Conservation (phyloP, 2,113 vertebrate genomes). For the Ailurus styani region DNA sequence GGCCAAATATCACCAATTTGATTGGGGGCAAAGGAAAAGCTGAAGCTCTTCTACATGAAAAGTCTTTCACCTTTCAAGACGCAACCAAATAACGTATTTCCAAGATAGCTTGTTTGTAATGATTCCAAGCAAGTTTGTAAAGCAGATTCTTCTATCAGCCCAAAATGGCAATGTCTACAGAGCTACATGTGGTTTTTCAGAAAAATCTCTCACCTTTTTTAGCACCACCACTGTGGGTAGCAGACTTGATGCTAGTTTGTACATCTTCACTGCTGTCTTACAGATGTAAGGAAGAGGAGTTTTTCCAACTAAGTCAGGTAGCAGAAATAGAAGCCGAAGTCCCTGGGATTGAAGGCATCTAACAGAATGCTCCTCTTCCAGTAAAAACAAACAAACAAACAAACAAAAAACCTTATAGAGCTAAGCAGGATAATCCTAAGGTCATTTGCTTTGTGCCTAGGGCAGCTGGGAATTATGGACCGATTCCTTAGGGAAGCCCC, state of each 20-base stretch:
- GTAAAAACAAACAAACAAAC: background rate
- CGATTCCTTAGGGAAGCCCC: background rate
- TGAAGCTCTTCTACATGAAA: background rate
- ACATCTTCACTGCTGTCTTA: constrained; percentile 69
- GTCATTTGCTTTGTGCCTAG: background rate
- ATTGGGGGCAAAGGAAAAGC: background rate
- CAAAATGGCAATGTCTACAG: background rate
- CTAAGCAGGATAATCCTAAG: background rate
- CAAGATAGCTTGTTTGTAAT: background rate
- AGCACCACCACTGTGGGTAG: background rate
- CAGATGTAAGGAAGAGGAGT: background rate
- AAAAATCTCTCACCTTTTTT: background rate
- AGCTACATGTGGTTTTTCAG: background rate
- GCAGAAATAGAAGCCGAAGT: background rate
- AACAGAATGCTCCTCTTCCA: background rate
- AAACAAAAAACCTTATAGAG: background rate
- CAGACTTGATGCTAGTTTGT: background rate
- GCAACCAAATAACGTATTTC: background rate
- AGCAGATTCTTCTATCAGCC: background rate
- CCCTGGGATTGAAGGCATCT: background rate
- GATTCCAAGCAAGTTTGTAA: background rate
- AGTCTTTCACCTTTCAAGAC: background rate
- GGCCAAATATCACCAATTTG: background rate
- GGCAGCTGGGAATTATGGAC: background rate
- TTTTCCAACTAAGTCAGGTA: background rate